A percentile compares a stretch with the other conserved stretches of the same genome.
These are phyloP conservation scores for Augochlora pura DNA, from an alignment of 1,140 invertebrate genomes.

Conservation along the genomic window DNA sequence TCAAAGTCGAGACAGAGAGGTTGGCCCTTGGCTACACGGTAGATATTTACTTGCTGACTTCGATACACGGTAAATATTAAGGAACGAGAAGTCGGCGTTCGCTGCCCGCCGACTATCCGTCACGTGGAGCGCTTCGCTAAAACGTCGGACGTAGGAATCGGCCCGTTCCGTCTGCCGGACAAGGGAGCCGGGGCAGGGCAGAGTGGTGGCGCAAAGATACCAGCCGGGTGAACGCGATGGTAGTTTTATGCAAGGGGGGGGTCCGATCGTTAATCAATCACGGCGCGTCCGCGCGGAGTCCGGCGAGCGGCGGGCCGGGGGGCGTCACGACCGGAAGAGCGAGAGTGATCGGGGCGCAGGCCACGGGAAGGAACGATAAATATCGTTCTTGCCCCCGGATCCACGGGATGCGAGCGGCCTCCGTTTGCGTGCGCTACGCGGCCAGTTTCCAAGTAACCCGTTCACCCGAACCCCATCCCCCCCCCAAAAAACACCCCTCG, in stretches of 20 bases:
- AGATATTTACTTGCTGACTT: too few species aligned
- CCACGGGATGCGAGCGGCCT: slow-evolving; percentile 31
- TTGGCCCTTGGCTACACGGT: too few species aligned
- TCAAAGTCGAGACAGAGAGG: slow-evolving; percentile 22
- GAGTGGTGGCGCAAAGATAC: slow-evolving; percentile 29
- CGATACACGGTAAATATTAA: slow-evolving; percentile 51
- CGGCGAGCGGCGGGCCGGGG: slow-evolving; percentile 47
- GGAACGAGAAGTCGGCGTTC: slow-evolving; percentile 12
- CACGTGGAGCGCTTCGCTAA: slow-evolving; percentile 39
- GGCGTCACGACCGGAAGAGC: slow-evolving; percentile 52
- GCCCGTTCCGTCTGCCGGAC: neutral
- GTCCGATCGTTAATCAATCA: slow-evolving; percentile 75
- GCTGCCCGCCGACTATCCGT: slow-evolving; percentile 46
- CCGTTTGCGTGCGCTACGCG: slow-evolving; percentile 23
- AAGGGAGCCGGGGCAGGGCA: neutral
- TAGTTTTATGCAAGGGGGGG: slow-evolving; percentile 73
- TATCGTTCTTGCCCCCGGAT: slow-evolving; percentile 68
- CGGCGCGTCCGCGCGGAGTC: slow-evolving; percentile 23
- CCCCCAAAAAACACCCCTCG: slow-evolving; percentile 49
- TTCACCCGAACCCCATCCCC: too few species aligned
- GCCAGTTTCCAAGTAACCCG: slow-evolving; percentile 66
- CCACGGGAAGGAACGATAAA: slow-evolving; percentile 65
- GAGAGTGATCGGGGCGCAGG: slow-evolving; percentile 48
- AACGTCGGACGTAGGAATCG: slow-evolving; percentile 38
- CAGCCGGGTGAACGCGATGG: slow-evolving; percentile 39